Base-by-base conservation (phyloP, 2,113 vertebrate genomes). In the Sceloporus undulatus region DNA sequence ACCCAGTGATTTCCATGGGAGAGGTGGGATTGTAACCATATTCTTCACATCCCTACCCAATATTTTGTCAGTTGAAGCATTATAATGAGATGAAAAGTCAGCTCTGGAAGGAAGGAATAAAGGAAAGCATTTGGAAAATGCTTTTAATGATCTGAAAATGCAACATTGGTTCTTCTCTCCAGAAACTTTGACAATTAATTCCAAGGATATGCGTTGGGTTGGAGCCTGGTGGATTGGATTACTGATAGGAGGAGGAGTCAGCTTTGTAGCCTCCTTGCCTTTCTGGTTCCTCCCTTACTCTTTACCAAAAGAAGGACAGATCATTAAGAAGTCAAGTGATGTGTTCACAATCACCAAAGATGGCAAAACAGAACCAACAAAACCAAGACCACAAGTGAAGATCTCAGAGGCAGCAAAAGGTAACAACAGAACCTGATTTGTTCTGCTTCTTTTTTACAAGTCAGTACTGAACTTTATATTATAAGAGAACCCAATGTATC, bases 161-260 rank as follows among this genome's bases (percentile, higher is more conserved):
- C 2, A 54, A 42, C n/a, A 29, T 82, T 91, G 70, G 78, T 84
- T 73, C 93, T 34, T 92, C 89, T 89, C 81, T 93, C 5, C 89
- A 99, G 98, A 97, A 29, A 95, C 79, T 18, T 89, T 99, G 79
- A 97, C 94, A 84, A 99, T 99, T 94, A 97, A 97, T 84, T 96
- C 98, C 0, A 96, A 96, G 40, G 98, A 99, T 73, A 94, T 95
- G 1, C 98, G 98, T 4, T 99, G 99, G 98, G 98, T 99, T 74
- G 98, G 99, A 1, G 98, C 98, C 76, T 99, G 99, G 98, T 99
- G 98, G 98, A 91, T 99, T 87, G 96, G 97, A 29, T 97, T 98
- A 90, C 89, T 99, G 29, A 90, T 98, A 21, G 97, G 97, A 74
- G 97, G 98, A 27, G 78, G 40, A 38, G 82, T 98, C 29, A 94